Evolutionary conservation across 2,888 invertebrate genomes (phyloP).

Genomic region (Amorpha juglandis): DNA sequence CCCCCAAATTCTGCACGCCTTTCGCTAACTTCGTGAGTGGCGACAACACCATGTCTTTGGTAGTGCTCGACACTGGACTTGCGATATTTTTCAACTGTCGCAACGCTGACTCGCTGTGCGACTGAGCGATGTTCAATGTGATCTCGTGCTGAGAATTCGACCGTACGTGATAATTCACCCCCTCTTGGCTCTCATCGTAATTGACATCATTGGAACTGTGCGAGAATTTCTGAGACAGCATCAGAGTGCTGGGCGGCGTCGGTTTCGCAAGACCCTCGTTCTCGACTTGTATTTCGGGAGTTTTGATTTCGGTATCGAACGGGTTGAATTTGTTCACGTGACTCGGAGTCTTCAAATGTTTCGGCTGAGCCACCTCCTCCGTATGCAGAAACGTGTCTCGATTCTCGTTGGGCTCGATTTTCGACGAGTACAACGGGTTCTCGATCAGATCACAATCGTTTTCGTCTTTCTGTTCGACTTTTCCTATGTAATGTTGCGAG

Average conservation of each 20-base stretch:
- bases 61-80: constrained; percentile 87
- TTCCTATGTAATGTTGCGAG: constrained; percentile 77
- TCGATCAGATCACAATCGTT: constrained; percentile 75
- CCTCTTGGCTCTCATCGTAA: constrained; percentile 56
- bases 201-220: constrained; percentile 88
- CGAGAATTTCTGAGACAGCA: constrained; percentile 86
- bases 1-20: constrained; percentile 92
- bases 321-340: constrained; percentile 69
- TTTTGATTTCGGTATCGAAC: constrained; percentile 68
- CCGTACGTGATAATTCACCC: constrained; percentile 67
- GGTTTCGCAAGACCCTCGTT: constrained; percentile 62
- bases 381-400: constrained; percentile 85
- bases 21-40: constrained; percentile 93
- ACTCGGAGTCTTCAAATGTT: constrained; percentile 66
- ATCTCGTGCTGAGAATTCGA: constrained; percentile 88
- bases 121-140: constrained; percentile 88
- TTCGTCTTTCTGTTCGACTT: constrained; percentile 57
- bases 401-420: constrained; percentile 71
- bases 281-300: constrained; percentile 87
- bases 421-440: constrained; percentile 78
- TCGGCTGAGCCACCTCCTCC: constrained; percentile 67
- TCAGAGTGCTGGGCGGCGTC: constrained; percentile 81
- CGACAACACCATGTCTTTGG: constrained; percentile 87
- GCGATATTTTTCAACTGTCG: constrained; percentile 87
- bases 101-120: constrained; percentile 92